Percentiles rank a stretch among this genome's conserved stretches.
phyloP scores from a whole-genome alignment of 2,888 invertebrate genomes.

The Dichetophora obliterata region DNA sequence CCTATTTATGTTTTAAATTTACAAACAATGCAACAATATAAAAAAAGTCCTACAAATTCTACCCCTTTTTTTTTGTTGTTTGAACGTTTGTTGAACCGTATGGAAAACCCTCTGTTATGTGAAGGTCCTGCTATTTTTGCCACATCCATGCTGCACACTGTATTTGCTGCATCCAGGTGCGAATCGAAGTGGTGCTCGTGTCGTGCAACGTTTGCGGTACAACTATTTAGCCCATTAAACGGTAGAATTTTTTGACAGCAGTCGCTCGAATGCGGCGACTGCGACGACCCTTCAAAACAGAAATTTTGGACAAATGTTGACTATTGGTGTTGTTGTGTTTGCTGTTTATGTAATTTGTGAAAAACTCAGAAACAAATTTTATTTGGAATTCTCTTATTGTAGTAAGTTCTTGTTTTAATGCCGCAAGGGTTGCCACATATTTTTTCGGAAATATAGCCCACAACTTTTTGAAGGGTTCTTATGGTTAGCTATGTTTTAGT shows the following conservation, averaged over 20 bases:
- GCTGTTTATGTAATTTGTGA: neutral
- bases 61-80: neutral
- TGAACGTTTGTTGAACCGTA: neutral
- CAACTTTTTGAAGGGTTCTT: neutral
- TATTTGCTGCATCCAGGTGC: constrained; percentile 40
- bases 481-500: neutral
- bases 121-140: too few species aligned
- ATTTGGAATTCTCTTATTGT: neutral
- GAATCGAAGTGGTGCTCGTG: constrained; percentile 23
- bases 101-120: neutral
- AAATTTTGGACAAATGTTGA: neutral
- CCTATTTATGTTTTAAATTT: neutral
- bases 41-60: neutral
- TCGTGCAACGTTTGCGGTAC: constrained; percentile 2
- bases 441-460: neutral
- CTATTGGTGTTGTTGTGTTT: neutral
- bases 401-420: neutral
- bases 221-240: constrained; percentile 20
- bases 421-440: neutral
- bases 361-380: constrained; percentile 20
- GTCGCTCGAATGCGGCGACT: neutral
- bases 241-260: constrained; percentile 23
- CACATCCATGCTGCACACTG: neutral
- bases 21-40: neutral
- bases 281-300: neutral